Evolutionary conservation across 2,113 vertebrate species (phyloP).

Genomic region (Zosterops pallidus): DNA sequence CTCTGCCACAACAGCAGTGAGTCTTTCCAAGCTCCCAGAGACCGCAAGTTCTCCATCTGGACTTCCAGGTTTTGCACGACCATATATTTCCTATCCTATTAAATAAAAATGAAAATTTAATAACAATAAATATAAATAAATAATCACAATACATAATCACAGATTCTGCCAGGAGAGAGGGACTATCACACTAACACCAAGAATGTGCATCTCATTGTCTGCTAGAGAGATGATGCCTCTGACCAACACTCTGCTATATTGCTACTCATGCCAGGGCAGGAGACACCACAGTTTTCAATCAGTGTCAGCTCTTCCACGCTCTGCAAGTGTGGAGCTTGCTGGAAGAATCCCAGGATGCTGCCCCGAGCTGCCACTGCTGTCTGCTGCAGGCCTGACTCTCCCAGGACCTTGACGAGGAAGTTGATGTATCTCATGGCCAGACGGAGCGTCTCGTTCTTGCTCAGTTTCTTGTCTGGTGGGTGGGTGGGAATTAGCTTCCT

Average conservation of each 20-base stretch:
- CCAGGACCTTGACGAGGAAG: slow-evolving; percentile 90
- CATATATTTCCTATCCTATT: not conserved
- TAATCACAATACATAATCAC: not conserved
- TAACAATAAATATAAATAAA: slow-evolving; percentile 43
- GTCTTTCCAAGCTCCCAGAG: not conserved
- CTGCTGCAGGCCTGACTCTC: slow-evolving; percentile 83
- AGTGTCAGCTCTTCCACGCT: slow-evolving; percentile 73
- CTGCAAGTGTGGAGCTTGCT: slow-evolving; percentile 64
- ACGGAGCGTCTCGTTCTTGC: slow-evolving; percentile 97
- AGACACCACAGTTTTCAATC: slow-evolving; percentile 76
- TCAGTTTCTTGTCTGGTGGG: slow-evolving; percentile 97
- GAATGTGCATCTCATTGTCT: not conserved
- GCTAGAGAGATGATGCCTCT: slow-evolving; percentile 44
- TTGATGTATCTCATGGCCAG: slow-evolving; percentile 98
- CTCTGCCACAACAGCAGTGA: not conserved
- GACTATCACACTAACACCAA: not conserved
- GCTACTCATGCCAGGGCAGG: slow-evolving; percentile 80
- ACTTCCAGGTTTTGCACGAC: not conserved
- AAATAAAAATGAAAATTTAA: slow-evolving; percentile 26
- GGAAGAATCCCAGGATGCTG: slow-evolving; percentile 72
- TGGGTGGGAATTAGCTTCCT: slow-evolving; percentile 97
- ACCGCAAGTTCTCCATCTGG: not conserved
- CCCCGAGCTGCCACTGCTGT: slow-evolving; percentile 52
- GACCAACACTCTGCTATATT: slow-evolving; percentile 78
- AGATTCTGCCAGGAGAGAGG: not conserved